These are phyloP conservation scores for Pseudorhiza aurosa DNA, from an alignment of 30 jellyfish, hydroid and myxozoan species.

Conservation along the genomic window DNA sequence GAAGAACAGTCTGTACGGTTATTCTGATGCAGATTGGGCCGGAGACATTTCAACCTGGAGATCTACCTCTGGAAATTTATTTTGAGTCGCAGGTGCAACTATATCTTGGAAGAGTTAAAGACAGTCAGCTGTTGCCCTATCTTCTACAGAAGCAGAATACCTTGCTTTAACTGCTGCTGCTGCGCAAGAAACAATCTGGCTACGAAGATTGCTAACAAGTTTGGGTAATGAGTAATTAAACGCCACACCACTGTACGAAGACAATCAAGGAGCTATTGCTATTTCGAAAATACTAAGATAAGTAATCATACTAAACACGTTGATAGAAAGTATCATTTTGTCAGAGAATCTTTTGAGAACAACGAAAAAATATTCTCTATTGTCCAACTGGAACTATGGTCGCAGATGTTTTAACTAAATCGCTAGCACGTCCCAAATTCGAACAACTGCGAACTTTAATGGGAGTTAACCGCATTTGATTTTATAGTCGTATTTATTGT, in stretches of 20 bases:
- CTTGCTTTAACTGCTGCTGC: not conserved
- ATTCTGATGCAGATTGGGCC: constrained; percentile 54
- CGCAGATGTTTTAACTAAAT: not conserved
- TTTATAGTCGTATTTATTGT: too few relatives aligned
- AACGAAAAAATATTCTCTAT: not conserved
- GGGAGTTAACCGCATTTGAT: not conserved
- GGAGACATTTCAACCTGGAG: constrained; percentile 14
- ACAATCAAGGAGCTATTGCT: not conserved
- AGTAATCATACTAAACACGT: not conserved
- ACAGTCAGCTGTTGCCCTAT: constrained; percentile 11
- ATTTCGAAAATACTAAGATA: not conserved
- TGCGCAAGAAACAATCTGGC: constrained; percentile 1
- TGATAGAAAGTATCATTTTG: not conserved
- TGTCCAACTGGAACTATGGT: not conserved
- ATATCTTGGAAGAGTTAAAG: constrained; percentile 25
- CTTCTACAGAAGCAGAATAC: constrained; percentile 20
- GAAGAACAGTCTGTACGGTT: not conserved
- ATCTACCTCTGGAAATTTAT: constrained; percentile 31
- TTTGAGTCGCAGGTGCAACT: constrained; percentile 19
- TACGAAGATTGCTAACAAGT: not conserved
- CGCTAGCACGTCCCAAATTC: not conserved
- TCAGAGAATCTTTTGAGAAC: not conserved
- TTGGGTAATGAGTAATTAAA: not conserved
- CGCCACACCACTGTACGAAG: not conserved
- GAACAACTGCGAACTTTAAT: not conserved